Evolutionary conservation across 2,113 vertebrate genomes (phyloP).

Genomic region (Pantherophis guttatus): DNA sequence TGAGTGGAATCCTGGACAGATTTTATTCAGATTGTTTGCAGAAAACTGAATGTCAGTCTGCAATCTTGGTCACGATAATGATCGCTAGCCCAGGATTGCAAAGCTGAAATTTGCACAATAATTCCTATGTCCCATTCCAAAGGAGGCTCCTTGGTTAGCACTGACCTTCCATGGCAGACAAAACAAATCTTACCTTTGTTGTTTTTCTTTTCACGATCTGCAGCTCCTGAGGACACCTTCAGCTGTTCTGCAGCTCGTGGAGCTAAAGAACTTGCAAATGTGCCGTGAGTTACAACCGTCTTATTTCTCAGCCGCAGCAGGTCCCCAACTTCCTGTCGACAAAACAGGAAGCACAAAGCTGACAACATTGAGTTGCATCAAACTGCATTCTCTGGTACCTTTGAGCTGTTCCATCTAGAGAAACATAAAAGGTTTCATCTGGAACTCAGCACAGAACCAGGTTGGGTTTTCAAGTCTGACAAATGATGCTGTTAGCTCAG

Average conservation of each 20-base stretch:
- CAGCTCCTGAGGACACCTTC: not conserved
- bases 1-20: not conserved
- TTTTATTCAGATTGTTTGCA: not conserved
- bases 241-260: slow-evolving; percentile 9
- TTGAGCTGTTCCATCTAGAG: not conserved
- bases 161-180: not conserved
- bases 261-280: slow-evolving; percentile 48
- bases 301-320: slow-evolving; percentile 67
- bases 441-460: not conserved
- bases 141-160: too few species aligned
- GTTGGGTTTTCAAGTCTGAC: too few species aligned
- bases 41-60: not conserved
- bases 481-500: not conserved
- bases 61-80: not conserved
- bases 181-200: slow-evolving; percentile 68
- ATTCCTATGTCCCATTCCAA: too few species aligned
- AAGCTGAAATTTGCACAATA: not conserved
- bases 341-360: slow-evolving; percentile 86
- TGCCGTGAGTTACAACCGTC: slow-evolving; percentile 46
- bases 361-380: slow-evolving; percentile 59
- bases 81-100: not conserved
- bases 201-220: slow-evolving; percentile 50
- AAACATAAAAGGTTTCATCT: not conserved
- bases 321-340: slow-evolving; percentile 81
- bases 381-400: slow-evolving; percentile 14